These are phyloP conservation scores for Anarsia innoxiella DNA, from an alignment of 2,888 invertebrate species.

Conservation along the genomic window DNA sequence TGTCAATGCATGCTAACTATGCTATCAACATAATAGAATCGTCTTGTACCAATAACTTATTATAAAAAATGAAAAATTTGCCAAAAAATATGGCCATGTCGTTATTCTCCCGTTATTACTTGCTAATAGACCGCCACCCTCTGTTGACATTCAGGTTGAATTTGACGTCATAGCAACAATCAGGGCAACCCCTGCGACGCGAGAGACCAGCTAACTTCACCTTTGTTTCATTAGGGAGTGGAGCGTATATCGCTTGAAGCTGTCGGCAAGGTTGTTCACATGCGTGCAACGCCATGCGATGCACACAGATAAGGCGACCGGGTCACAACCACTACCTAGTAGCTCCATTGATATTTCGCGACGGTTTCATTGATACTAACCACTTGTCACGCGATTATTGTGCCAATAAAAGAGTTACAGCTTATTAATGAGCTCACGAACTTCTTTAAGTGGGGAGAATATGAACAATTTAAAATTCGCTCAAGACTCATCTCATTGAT, in stretches of 20 bases:
- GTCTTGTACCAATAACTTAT: no score
- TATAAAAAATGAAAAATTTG: no score
- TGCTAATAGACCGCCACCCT: no score
- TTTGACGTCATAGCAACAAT: conserved; percentile 21
- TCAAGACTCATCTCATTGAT: no score
- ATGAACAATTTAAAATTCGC: conserved; percentile 5
- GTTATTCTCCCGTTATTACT: no score
- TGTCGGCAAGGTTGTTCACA: conserved; percentile 9
- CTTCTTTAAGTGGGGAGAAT: conserved; percentile 6
- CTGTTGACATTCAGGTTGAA: conserved; percentile 17
- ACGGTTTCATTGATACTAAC: conserved; percentile 60
- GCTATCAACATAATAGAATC: no score
- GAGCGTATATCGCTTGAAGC: conserved; percentile 14
- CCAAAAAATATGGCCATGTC: no score
- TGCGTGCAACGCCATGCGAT: conserved; percentile 23
- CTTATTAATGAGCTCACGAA: conserved; percentile 1
- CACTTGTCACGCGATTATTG: conserved; percentile 19
- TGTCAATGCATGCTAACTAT: no score
- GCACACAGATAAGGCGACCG: conserved; percentile 54
- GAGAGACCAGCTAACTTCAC: background rate
- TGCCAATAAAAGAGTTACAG: conserved; percentile 9
- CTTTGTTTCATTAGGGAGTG: conserved; percentile 17
- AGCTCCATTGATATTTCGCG: conserved; percentile 68
- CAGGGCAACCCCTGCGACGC: conserved; percentile 15
- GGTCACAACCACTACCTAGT: conserved; percentile 61